These are phyloP conservation scores for Fratercula arctica DNA, from an alignment of 2,797 vertebrate genomes.

Conservation along the genomic window DNA sequence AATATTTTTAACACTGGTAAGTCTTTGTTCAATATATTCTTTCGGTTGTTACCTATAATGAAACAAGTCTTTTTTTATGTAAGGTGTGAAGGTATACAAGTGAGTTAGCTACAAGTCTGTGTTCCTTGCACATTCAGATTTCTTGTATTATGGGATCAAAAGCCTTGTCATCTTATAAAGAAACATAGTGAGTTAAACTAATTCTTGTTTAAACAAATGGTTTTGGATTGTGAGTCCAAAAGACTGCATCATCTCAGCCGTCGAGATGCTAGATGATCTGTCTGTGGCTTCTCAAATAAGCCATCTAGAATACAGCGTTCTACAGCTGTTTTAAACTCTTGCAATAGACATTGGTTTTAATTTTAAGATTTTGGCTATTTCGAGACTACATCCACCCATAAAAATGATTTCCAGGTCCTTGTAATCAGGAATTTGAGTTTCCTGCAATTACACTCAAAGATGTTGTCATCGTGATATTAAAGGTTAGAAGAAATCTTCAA, in stretches of 20 bases:
- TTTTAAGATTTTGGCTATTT: not conserved
- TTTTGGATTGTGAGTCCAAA: not conserved
- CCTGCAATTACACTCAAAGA: not conserved
- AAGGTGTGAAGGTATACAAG: not conserved
- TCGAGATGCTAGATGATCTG: not conserved
- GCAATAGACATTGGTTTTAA: not conserved
- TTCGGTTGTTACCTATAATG: not conserved
- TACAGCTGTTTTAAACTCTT: not conserved
- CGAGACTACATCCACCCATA: not conserved
- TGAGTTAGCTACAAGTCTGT: not conserved
- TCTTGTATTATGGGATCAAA: not conserved
- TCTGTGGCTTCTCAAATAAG: not conserved
- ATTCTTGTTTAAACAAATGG: not conserved
- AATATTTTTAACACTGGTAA: not conserved
- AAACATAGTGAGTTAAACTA: not conserved
- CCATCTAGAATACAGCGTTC: not conserved
- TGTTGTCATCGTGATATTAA: not conserved
- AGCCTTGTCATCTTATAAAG: not conserved
- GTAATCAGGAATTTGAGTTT: not conserved
- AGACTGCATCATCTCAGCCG: not conserved
- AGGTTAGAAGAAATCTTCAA: not conserved
- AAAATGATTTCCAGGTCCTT: not conserved
- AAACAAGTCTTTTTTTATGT: not conserved
- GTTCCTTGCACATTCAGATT: not conserved
- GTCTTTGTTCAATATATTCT: not conserved